These are phyloP conservation scores for Pocillopora damicornis DNA, from an alignment of 64 coral and sea anemone species.

Conservation along the genomic window DNA sequence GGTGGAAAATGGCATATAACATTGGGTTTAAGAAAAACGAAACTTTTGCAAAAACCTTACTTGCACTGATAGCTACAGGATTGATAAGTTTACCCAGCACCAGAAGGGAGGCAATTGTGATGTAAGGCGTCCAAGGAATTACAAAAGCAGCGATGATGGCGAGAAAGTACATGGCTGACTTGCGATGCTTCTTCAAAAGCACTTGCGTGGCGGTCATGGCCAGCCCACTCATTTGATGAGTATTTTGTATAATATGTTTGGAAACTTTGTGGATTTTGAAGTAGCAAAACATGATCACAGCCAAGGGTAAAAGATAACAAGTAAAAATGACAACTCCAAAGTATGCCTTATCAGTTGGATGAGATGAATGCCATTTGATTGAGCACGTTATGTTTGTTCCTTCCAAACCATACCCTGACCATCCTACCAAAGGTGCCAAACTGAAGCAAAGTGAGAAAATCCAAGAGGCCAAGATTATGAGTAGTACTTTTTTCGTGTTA, in stretches of 20 bases:
- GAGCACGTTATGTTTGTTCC: conserved; percentile 22
- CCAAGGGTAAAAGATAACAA: conserved; percentile 20
- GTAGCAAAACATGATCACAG: conserved; percentile 29
- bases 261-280: conserved; percentile 12
- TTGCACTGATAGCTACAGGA: no score
- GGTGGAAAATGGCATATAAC: no score
- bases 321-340: neutral
- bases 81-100: no score
- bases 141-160: conserved; percentile 15
- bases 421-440: conserved; percentile 40
- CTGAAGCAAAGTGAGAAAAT: conserved; percentile 23
- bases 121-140: conserved; percentile 28
- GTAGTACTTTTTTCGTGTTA: neutral
- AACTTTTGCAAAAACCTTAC: no score
- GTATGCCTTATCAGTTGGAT: conserved; percentile 25
- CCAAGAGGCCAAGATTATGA: conserved; percentile 10
- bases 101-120: neutral
- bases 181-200: neutral
- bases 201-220: neutral
- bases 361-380: conserved; percentile 8
- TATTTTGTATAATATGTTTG: neutral
- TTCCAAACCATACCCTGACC: conserved; percentile 48
- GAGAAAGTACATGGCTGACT: conserved; percentile 4
- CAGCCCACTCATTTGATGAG: neutral
- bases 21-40: no score